These are phyloP conservation scores for Pelecanus crispus DNA, from an alignment of 2,113 vertebrate species.

Conservation along the genomic window DNA sequence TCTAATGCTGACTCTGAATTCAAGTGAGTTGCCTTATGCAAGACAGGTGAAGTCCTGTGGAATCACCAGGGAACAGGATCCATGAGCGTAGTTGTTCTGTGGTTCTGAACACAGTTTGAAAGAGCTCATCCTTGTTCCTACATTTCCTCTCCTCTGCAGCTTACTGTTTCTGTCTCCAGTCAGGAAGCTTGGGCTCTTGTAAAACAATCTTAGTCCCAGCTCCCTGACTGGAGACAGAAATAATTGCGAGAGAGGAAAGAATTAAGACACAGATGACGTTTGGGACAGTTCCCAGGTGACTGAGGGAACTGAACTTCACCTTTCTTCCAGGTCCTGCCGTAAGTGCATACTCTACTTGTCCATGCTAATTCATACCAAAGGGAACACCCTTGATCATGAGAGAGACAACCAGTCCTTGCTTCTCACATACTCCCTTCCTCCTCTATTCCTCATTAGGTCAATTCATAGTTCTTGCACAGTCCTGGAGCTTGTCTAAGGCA, in stretches of 20 bases:
- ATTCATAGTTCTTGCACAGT: not conserved
- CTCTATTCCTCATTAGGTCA: not conserved
- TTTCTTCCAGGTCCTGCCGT: not conserved
- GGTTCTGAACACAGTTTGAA: not conserved
- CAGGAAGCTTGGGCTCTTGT: not conserved
- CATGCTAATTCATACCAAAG: not conserved
- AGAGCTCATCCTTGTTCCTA: not conserved
- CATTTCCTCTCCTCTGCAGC: not conserved
- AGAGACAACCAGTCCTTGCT: not conserved
- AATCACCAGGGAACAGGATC: not conserved
- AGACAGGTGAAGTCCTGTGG: not conserved
- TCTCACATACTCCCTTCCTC: accelerated
- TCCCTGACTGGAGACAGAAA: not conserved
- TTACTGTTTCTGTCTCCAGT: not conserved
- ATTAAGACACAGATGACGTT: not conserved
- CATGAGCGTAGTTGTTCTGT: not conserved
- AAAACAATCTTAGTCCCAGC: not conserved
- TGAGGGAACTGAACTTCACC: not conserved
- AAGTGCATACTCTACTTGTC: not conserved
- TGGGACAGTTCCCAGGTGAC: not conserved
- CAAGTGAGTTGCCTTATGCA: not conserved
- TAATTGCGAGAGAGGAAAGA: not conserved
- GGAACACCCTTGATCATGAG: not conserved
- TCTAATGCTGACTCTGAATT: not conserved
- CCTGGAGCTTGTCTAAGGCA: not conserved